Percentiles rank a stretch among this genome's conserved stretches.
phyloP scores from a whole-genome alignment of 2,888 invertebrate species.

The Athripsodes cinereus region DNA sequence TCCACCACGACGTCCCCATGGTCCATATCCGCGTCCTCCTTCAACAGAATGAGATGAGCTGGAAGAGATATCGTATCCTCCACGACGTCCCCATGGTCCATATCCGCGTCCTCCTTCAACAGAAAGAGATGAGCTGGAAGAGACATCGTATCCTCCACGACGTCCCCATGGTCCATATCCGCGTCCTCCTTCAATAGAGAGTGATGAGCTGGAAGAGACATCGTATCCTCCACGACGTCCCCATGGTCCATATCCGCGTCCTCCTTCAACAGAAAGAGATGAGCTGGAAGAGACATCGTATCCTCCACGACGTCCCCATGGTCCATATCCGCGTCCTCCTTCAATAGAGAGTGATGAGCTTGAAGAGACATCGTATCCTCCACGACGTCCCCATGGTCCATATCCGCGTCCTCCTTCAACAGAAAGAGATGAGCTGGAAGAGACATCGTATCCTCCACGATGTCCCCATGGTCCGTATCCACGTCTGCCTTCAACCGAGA shows the following conservation, averaged over 20 bases:
- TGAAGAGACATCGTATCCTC: neutral
- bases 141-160: neutral
- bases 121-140: neutral
- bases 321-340: slow-evolving; percentile 1
- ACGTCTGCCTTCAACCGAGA: slow-evolving; percentile 9
- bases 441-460: neutral
- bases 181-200: too few relatives aligned
- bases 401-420: too few relatives aligned
- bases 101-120: slow-evolving; percentile 6
- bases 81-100: neutral
- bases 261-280: slow-evolving; percentile 11
- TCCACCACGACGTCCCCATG: neutral
- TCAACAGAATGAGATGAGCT: slow-evolving; percentile 8
- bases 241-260: neutral
- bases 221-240: neutral
- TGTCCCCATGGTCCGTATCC: neutral
- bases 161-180: slow-evolving; percentile 3
- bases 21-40: neutral
- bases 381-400: slow-evolving; percentile 2
- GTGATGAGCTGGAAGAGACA: too few relatives aligned
- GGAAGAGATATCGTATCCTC: neutral
- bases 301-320: slow-evolving; percentile 1
- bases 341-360: slow-evolving; percentile 4
- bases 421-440: too few relatives aligned
- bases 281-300: neutral